phyloP scores from a whole-genome alignment of 2,113 vertebrate species.

The Notothenia coriiceps region DNA sequence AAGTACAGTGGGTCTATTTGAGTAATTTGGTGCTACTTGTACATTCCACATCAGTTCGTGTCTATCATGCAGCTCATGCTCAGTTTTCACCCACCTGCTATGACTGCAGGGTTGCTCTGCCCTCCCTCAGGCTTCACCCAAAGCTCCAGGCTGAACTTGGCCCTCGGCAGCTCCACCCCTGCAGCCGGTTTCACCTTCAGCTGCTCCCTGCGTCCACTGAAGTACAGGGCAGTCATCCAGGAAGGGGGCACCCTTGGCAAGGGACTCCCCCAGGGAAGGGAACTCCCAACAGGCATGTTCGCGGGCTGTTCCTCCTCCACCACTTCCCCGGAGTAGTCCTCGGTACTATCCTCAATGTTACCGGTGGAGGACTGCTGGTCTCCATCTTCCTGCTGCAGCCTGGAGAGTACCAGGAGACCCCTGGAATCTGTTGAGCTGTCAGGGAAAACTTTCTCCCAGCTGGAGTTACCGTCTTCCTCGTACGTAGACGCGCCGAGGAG shows the following conservation, averaged over 20 bases:
- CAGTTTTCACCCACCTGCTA: conserved; percentile 89
- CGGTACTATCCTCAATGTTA: conserved; percentile 33
- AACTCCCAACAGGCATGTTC: conserved; percentile 32
- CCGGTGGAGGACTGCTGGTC: conserved; percentile 31
- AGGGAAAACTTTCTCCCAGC: conserved; percentile 48
- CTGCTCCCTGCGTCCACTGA: conserved; percentile 88
- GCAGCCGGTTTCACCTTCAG: conserved; percentile 84
- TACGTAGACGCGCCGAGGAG: conserved; percentile 17
- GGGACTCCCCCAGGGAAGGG: conserved; percentile 64
- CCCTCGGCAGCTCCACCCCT: conserved; percentile 85
- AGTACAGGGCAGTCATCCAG: conserved; percentile 88
- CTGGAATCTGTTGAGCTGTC: conserved; percentile 26
- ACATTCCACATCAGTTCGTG: neutral
- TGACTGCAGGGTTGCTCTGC: conserved; percentile 91
- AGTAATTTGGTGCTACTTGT: neutral
- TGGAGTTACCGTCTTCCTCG: conserved; percentile 56
- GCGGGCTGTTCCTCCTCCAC: conserved; percentile 55
- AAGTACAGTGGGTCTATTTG: no score
- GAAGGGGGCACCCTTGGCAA: conserved; percentile 64
- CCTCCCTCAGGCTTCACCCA: conserved; percentile 96
- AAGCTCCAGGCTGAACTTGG: conserved; percentile 90
- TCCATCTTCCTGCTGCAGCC: conserved; percentile 26
- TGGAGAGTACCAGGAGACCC: conserved; percentile 14
- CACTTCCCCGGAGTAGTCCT: conserved; percentile 76
- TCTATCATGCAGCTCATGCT: neutral